Percentiles rank a stretch among this genome's conserved stretches.
Conservation (phyloP, 2,888 invertebrate genomes). For the Leptinotarsa tumamoca region DNA sequence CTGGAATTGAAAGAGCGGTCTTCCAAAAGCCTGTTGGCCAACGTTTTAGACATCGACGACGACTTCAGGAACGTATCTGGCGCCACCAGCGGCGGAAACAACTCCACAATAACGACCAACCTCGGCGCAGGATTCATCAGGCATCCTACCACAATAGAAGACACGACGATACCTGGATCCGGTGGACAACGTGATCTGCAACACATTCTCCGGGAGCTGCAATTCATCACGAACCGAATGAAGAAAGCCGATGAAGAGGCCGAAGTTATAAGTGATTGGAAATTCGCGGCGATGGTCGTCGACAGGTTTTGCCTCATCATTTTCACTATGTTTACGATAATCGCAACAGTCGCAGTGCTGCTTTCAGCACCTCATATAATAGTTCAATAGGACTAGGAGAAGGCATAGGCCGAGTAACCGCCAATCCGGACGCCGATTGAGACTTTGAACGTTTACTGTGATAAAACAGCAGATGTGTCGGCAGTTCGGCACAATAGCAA, state of each 20-base stretch:
- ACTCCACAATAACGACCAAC: slow-evolving; percentile 63
- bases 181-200: slow-evolving; percentile 88
- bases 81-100: slow-evolving; percentile 66
- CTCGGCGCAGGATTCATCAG: slow-evolving; percentile 72
- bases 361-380: slow-evolving; percentile 94
- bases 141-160: slow-evolving; percentile 82
- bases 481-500: slow-evolving; percentile 65
- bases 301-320: slow-evolving; percentile 96
- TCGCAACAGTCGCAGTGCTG: slow-evolving; percentile 92
- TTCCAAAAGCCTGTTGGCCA: slow-evolving; percentile 92
- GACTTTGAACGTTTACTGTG: slow-evolving; percentile 65
- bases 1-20: slow-evolving; percentile 93
- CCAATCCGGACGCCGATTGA: slow-evolving; percentile 38
- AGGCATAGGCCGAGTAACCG: slow-evolving; percentile 24
- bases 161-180: slow-evolving; percentile 63
- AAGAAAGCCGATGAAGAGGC: slow-evolving; percentile 94
- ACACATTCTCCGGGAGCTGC: slow-evolving; percentile 91
- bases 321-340: slow-evolving; percentile 93
- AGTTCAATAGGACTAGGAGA: slow-evolving; percentile 76
- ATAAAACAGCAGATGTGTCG: slow-evolving; percentile 65
- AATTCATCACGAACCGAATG: slow-evolving; percentile 94
- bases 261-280: slow-evolving; percentile 96
- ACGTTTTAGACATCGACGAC: slow-evolving; percentile 95
- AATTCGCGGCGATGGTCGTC: slow-evolving; percentile 98
- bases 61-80: slow-evolving; percentile 86